phyloP scores from a whole-genome alignment of 2,797 vertebrate genomes.

The Leptoclinus maculatus region DNA sequence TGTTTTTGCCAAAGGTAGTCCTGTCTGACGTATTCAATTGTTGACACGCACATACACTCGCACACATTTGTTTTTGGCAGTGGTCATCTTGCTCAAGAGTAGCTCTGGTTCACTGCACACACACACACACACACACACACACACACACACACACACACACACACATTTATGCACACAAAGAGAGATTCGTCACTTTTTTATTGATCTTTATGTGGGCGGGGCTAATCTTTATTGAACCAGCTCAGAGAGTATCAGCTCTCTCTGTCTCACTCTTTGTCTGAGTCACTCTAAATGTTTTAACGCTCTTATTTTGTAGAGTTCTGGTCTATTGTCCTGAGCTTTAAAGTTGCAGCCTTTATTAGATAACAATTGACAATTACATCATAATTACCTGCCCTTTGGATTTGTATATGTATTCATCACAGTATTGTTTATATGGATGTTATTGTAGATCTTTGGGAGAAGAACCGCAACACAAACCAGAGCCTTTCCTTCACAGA shows the following conservation, averaged over 20 bases:
- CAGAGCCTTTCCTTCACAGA: neutral
- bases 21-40: conserved; percentile 29
- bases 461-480: neutral
- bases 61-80: conserved; percentile 15
- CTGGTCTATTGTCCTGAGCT: too few species aligned
- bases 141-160: neutral
- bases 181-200: neutral
- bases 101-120: neutral
- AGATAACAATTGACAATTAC: neutral
- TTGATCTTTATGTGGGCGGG: neutral
- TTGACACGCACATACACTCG: conserved; percentile 13
- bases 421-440: neutral
- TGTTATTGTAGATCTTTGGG: neutral
- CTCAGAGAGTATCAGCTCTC: neutral
- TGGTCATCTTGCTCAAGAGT: conserved; percentile 8
- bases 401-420: neutral
- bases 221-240: neutral
- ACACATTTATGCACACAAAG: neutral
- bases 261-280: conserved; percentile 8
- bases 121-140: neutral
- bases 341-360: neutral
- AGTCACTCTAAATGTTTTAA: neutral
- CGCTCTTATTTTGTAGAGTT: conserved; percentile 23
- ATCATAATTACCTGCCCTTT: neutral
- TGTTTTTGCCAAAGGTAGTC: conserved; percentile 56